Conservation (phyloP, 2,797 vertebrate species). For the Cygnus olor region DNA sequence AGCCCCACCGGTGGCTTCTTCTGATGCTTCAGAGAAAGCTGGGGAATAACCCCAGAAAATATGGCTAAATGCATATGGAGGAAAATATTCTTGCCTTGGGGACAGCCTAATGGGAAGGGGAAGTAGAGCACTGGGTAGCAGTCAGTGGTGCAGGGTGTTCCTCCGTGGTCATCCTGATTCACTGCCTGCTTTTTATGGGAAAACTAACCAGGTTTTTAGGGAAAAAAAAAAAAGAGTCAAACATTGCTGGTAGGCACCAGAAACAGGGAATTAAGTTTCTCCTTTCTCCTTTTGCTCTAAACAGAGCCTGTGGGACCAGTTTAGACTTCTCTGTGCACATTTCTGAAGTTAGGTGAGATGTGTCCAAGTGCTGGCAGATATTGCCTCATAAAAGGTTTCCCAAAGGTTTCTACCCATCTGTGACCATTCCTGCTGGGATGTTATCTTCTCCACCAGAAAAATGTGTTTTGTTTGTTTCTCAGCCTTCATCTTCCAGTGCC, state of each 20-base stretch:
- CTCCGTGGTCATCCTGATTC: not conserved
- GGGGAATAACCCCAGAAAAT: not conserved
- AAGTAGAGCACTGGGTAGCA: not conserved
- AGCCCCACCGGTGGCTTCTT: not conserved
- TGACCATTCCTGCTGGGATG: not conserved
- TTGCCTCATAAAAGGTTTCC: accelerated
- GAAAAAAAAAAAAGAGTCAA: not conserved
- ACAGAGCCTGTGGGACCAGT: not conserved
- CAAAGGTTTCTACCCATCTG: not conserved
- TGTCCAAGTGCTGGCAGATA: not conserved
- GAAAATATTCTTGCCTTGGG: not conserved
- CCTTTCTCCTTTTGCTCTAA: not conserved
- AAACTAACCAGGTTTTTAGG: not conserved
- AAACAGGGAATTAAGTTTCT: not conserved
- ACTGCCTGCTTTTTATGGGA: not conserved
- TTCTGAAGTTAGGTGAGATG: not conserved
- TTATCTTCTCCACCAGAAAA: not conserved
- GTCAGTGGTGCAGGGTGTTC: accelerated
- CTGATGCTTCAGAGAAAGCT: not conserved
- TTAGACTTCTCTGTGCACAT: accelerated
- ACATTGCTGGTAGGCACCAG: not conserved
- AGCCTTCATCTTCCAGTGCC: not conserved
- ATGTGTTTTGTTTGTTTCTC: not conserved
- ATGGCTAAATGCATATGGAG: not conserved
- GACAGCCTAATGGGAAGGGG: not conserved